Base-by-base conservation (phyloP, 2,797 vertebrate species). In the Sebastes umbrosus region DNA sequence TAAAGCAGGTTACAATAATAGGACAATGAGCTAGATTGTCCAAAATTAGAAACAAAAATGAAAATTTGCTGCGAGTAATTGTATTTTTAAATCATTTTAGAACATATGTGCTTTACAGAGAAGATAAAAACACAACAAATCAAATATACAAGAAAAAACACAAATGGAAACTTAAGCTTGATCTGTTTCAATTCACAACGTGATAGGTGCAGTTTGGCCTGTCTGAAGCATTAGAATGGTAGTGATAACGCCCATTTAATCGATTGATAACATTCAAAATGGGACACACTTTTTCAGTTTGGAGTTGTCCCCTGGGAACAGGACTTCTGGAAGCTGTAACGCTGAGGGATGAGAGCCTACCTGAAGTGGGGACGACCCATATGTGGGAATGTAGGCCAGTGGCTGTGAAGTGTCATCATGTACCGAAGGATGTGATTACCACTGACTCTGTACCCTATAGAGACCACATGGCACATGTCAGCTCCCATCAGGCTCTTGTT, bases 331-430 rank as follows among this genome's bases (percentile, higher is more conserved):
- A 76, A 24, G 70, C 63, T 54, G 55, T 32, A 50, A 16, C 22
- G n/a, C 36, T 36, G 62, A 31, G 27, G 57, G 69, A 82, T 57
- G 43, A 63, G 27, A 75, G 76, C 75, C 60, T 52, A 68, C 88
- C 85, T 90, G 75, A 86, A 71, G 85, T 34, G 77, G 58, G 4
- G 46, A 55, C 4, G 84, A 88, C 89, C 92, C 74, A 89, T 58
- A 5, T 55, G 52, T 55, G 52, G 22, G 52, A 62, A 79, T 84
- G 32, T 80, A 82, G 83, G 87, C 72, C 82, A 76, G 46, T 14
- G 50, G 27, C 71, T 73, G 77, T 5, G 36, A 69, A 66, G 75
- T 29, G 1, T 74, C 74, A 65, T 39, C 24, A 2, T 63, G 60
- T 9, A 69, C 27, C 57, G 72, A 78, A 60, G 32, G 64, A 80